Conservation (phyloP, 2,113 vertebrate genomes). For the Sceloporus tristichus region DNA sequence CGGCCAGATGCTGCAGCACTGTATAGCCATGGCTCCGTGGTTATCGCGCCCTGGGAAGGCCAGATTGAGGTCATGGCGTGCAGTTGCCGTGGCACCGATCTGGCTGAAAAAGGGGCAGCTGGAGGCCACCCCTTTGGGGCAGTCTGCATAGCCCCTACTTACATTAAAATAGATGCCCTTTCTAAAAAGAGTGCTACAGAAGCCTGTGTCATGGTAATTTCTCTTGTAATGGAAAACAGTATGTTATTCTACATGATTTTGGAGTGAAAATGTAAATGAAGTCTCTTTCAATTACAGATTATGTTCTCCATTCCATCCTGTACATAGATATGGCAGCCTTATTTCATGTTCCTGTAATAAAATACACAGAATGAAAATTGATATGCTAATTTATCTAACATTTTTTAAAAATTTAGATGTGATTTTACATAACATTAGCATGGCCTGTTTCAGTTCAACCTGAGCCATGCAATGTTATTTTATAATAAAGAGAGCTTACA, state of each 20-base stretch:
- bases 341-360: conserved; percentile 38
- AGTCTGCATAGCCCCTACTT: neutral
- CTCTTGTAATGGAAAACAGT: conserved; percentile 23
- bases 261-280: conserved; percentile 40
- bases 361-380: conserved; percentile 40
- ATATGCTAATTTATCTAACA: conserved; percentile 38
- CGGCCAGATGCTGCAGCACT: too few species aligned
- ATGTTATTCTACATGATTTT: conserved; percentile 24
- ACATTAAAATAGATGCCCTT: conserved; percentile 19
- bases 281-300: conserved; percentile 39
- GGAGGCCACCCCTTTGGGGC: too few species aligned
- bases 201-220: conserved; percentile 13
- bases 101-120: too few species aligned
- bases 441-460: conserved; percentile 36
- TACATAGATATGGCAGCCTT: conserved; percentile 32
- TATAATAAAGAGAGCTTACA: conserved; percentile 40
- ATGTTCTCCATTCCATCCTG: conserved; percentile 36
- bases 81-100: too few species aligned
- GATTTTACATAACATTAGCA: conserved; percentile 32
- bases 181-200: conserved; percentile 19
- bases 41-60: too few species aligned
- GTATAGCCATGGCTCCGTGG: too few species aligned
- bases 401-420: conserved; percentile 4
- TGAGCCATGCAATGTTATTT: conserved; percentile 32
- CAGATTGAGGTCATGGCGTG: too few species aligned